phyloP scores from a whole-genome alignment of 2,113 vertebrate genomes.

The Plotosus lineatus region DNA sequence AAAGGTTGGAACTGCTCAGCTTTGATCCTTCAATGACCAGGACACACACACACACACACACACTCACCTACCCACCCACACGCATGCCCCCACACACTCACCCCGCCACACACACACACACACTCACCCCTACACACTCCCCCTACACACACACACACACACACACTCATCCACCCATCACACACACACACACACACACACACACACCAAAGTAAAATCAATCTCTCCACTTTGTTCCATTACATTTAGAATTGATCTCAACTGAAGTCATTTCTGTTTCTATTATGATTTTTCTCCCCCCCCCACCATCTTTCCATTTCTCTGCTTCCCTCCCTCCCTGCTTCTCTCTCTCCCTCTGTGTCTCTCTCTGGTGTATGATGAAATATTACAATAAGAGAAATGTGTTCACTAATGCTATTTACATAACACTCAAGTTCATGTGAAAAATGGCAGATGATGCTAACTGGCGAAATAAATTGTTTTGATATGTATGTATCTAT shows the following conservation, averaged over 20 bases:
- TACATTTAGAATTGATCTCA: conserved; percentile 53
- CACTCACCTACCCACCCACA: conserved; percentile 31
- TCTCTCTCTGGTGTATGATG: conserved; percentile 1
- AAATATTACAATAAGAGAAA: too few species aligned
- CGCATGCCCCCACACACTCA: too few species aligned
- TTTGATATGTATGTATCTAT: background rate
- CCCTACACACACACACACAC: conserved; percentile 13
- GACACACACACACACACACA: conserved; percentile 25
- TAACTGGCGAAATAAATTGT: conserved; percentile 5
- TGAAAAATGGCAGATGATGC: conserved; percentile 13
- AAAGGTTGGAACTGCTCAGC: background rate
- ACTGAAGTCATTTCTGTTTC: conserved; percentile 32
- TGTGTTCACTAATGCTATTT: conserved; percentile 31
- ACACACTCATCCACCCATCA: conserved; percentile 44
- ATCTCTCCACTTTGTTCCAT: conserved; percentile 58
- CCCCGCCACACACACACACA: conserved; percentile 57
- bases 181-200: conserved; percentile 50
- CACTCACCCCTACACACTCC: conserved; percentile 58
- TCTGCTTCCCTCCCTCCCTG: background rate
- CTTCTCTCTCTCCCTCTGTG: background rate
- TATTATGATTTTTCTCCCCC: background rate
- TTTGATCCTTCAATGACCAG: background rate
- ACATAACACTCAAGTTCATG: conserved; percentile 21
- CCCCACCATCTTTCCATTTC: background rate
- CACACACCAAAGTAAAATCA: conserved; percentile 71